Evolutionary conservation across 2,888 invertebrate species (phyloP), one percentile per base, ranked within the genome.

Genomic region (Anarsia innoxiella): DNA sequence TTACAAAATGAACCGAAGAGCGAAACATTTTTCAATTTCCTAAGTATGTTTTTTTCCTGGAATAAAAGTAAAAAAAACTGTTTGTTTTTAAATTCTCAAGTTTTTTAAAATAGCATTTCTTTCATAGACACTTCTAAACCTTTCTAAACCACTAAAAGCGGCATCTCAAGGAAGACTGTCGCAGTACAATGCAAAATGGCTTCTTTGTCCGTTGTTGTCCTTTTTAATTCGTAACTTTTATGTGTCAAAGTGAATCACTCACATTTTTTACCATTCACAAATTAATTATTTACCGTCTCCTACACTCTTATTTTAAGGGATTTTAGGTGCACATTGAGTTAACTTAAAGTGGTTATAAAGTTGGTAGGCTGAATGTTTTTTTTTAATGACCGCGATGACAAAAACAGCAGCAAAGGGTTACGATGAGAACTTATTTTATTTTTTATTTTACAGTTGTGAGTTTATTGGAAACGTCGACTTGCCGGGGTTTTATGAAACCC

Each of bases 171-270:
- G 71, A 68, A 69, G 55, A 76, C 70, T 80, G 83, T 84, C 80
- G 67, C 82, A 78, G 62, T 49, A 72, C 57, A 69, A 79, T 79
- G 83, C 83, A 84, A 83, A 84, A 84, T 78, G 77, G 68, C 62
- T 64, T 72, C 79, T 80, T 83, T 82, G 83, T 82, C 68, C 60
- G 65, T 49, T 83, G 80, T 83, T 83, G 79, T 77, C 76, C 72
- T 75, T 82, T 77, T 73, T 82, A 83, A 82, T 83, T 83, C 78
- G 66, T 79, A 63, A 76, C 73, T 79, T 78, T 79, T 78, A 82
- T 74, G 80, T 79, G 77, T 73, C 71, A 71, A 77, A 78, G 72
- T 82, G 82, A 82, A 65, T 82, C 80, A 82, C 63, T 59, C 51
- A 53, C 58, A 52, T 51, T 57, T 59, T 56, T 62, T 53, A 67